These are phyloP conservation scores for Hypomesus transpacificus DNA, from an alignment of 2,113 vertebrate species.

Conservation along the genomic window DNA sequence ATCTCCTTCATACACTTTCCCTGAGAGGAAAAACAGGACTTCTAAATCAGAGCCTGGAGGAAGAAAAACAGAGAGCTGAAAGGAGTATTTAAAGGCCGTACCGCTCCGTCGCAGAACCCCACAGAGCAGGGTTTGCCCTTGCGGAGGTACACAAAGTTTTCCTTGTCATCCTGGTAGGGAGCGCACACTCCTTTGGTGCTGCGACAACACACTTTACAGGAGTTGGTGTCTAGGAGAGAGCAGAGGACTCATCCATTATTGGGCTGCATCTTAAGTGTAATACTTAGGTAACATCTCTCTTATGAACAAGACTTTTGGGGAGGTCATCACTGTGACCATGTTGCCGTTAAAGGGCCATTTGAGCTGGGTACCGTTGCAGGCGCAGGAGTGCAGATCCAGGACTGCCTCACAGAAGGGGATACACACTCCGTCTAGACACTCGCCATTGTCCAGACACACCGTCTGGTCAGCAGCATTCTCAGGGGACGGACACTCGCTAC, in stretches of 20 bases:
- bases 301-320: no score
- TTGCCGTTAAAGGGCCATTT: not conserved
- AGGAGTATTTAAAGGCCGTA: constrained; percentile 51
- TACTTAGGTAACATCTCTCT: no score
- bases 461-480: constrained; percentile 80
- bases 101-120: constrained; percentile 89
- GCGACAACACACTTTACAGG: constrained; percentile 91
- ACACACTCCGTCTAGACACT: constrained; percentile 84
- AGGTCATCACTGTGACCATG: not conserved
- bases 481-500: constrained; percentile 88
- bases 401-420: constrained; percentile 88
- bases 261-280: not conserved
- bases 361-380: constrained; percentile 80
- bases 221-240: constrained; percentile 74
- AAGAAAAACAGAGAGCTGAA: no score
- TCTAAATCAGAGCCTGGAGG: not conserved
- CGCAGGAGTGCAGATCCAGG: constrained; percentile 79
- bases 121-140: constrained; percentile 97
- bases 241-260: not conserved
- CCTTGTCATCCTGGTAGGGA: constrained; percentile 61
- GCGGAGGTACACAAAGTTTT: constrained; percentile 79
- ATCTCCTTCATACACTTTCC: constrained; percentile 96
- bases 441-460: constrained; percentile 85
- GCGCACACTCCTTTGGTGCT: constrained; percentile 67
- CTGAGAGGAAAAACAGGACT: constrained; percentile 54